These are phyloP conservation scores for Capromys pilorides DNA, from an alignment of 2,797 vertebrate genomes.

Conservation along the genomic window DNA sequence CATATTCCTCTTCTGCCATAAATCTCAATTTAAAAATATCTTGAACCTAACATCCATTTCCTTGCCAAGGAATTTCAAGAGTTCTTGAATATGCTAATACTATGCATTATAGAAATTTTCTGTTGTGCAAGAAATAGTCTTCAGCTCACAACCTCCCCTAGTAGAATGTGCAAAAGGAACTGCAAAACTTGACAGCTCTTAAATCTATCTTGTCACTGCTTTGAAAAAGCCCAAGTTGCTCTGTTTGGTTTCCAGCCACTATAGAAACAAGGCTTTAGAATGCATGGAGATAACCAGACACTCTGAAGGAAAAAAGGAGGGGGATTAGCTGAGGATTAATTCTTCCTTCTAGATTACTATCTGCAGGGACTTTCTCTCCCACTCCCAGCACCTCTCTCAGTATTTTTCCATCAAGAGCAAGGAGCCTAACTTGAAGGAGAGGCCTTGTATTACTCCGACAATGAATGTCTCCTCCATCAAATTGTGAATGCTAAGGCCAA, in stretches of 20 bases:
- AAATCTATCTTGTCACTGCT: background rate
- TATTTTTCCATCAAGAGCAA: background rate
- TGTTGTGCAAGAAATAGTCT: background rate
- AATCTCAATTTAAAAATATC: constrained; percentile 19
- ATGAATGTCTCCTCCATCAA: background rate
- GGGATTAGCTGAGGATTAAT: background rate
- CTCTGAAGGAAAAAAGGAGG: background rate
- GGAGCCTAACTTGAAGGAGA: background rate
- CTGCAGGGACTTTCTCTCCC: background rate
- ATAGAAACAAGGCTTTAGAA: background rate
- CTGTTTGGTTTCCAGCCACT: background rate
- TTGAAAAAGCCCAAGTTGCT: background rate
- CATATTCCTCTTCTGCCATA: background rate
- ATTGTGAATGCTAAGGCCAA: background rate
- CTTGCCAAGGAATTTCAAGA: background rate
- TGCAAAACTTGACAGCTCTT: background rate
- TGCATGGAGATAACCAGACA: background rate
- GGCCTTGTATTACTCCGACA: background rate
- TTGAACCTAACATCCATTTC: background rate
- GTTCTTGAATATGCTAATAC: background rate
- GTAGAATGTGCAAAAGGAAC: background rate
- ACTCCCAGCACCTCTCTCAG: background rate
- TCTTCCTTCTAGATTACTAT: background rate
- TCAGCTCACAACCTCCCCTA: background rate
- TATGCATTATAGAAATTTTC: background rate